Evolutionary conservation across 2,113 vertebrate species (phyloP).

Genomic region (Rousettus leschenaultii): DNA sequence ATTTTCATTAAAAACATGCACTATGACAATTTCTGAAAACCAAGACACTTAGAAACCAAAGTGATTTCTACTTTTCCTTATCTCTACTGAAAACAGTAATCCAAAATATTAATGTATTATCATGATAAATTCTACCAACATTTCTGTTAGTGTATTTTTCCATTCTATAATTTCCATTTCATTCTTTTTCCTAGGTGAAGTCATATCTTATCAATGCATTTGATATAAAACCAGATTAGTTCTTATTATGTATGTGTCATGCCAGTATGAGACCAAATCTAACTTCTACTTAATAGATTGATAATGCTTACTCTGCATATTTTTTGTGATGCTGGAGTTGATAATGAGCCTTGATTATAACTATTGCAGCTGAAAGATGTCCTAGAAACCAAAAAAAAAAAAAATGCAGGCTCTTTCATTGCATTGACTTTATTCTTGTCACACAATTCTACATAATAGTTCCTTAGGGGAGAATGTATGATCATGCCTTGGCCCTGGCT

Average conservation of each 20-base stretch:
- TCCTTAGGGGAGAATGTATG: background rate
- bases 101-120: background rate
- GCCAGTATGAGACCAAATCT: background rate
- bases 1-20: background rate
- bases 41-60: background rate
- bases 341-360: background rate
- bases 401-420: background rate
- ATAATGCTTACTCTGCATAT: background rate
- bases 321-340: background rate
- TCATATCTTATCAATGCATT: background rate
- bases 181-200: background rate
- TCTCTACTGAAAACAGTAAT: background rate
- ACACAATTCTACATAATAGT: background rate
- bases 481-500: background rate
- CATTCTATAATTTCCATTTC: background rate
- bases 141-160: background rate
- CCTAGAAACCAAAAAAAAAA: background rate
- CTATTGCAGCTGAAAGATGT: background rate
- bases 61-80: background rate
- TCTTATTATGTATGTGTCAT: background rate
- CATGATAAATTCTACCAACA: no score
- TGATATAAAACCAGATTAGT: background rate
- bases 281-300: background rate
- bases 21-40: background rate
- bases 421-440: background rate